phyloP scores from a whole-genome alignment of 2,797 vertebrate genomes.

The Pangasius macronema region DNA sequence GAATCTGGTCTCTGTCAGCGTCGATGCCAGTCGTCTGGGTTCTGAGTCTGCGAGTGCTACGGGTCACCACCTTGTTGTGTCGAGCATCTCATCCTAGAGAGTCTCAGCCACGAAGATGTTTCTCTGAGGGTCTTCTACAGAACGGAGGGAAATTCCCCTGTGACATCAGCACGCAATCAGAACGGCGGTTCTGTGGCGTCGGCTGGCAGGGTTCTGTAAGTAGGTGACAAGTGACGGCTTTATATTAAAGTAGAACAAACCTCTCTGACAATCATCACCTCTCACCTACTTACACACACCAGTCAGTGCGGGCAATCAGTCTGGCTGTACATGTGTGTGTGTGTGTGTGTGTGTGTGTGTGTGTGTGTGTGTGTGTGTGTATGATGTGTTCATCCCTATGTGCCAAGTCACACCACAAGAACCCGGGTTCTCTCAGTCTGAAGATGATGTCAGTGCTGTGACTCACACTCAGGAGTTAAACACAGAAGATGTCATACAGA shows the following conservation, averaged over 20 bases:
- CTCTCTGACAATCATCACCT: background rate
- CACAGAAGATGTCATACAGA: background rate
- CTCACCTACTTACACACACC: background rate
- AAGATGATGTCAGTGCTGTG: background rate
- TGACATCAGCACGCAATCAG: background rate
- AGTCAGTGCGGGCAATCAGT: background rate
- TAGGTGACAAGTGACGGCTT: background rate
- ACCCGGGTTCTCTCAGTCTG: background rate
- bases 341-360: constrained; percentile 1
- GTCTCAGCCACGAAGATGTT: background rate
- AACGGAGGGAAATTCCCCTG: background rate
- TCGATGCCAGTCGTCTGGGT: background rate
- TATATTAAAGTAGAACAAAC: background rate
- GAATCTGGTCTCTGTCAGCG: too few species aligned
- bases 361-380: background rate
- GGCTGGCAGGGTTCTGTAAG: background rate
- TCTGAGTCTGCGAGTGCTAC: background rate
- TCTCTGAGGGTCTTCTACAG: background rate
- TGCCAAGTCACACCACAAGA: background rate
- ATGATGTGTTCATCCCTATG: background rate
- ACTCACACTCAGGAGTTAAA: background rate
- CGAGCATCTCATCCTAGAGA: background rate
- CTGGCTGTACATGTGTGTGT: background rate
- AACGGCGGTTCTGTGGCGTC: background rate
- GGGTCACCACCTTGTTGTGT: background rate